phyloP scores from a whole-genome alignment of 2,888 invertebrate genomes.

The Sycophila texana region DNA sequence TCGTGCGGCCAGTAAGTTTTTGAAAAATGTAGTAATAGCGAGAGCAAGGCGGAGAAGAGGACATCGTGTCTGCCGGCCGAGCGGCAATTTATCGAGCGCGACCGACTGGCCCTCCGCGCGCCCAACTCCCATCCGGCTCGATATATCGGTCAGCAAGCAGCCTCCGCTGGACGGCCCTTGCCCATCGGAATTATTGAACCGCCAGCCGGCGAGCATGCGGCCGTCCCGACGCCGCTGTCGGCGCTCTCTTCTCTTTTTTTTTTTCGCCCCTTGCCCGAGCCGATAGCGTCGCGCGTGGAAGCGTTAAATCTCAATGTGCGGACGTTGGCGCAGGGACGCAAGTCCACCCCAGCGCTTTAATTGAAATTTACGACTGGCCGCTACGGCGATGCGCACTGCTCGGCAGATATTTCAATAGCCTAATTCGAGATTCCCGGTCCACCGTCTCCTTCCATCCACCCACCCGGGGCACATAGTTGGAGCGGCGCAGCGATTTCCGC shows the following conservation, averaged over 20 bases:
- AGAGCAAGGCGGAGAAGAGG: not conserved
- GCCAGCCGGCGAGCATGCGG: not conserved
- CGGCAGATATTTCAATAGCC: constrained; percentile 1
- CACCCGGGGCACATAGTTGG: too few species aligned
- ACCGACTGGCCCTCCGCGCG: not conserved
- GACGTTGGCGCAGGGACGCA: not conserved
- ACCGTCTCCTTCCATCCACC: too few species aligned
- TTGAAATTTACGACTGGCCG: not conserved
- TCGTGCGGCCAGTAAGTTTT: constrained; percentile 5
- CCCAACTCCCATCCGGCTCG: not conserved
- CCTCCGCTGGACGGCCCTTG: not conserved
- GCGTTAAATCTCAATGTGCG: constrained; percentile 3
- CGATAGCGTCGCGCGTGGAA: not conserved
- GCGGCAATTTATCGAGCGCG: constrained; percentile 18
- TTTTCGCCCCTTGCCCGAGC: not conserved
- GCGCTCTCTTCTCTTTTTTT: not conserved
- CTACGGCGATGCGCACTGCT: not conserved
- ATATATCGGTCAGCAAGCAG: constrained; percentile 3
- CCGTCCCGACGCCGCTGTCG: not conserved
- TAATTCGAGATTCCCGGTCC: constrained; percentile 2
- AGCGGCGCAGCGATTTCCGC: too few species aligned
- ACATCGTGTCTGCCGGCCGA: not conserved
- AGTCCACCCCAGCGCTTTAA: not conserved
- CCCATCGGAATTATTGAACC: constrained; percentile 1
- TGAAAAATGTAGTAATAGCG: constrained; percentile 9